Percentiles rank a stretch among this genome's conserved stretches.
phyloP scores from a whole-genome alignment of 1,140 invertebrate genomes.

The Glossosoma conforme region DNA sequence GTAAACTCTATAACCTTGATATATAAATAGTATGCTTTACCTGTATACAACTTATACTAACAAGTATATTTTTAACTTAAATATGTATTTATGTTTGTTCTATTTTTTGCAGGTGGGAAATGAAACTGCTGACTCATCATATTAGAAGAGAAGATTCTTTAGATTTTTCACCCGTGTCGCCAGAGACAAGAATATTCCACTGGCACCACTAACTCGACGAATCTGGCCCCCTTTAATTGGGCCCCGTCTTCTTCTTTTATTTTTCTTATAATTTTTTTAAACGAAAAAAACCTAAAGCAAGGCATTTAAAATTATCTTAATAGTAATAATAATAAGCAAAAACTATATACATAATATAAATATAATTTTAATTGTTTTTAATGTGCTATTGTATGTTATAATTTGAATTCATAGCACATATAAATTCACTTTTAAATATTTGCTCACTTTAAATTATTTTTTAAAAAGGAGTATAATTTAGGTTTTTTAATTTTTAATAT shows the following conservation, averaged over 20 bases:
- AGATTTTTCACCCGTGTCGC: slow-evolving; percentile 7
- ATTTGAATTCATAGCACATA: not conserved
- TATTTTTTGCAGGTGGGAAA: too few relatives aligned
- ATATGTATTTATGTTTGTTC: too few relatives aligned
- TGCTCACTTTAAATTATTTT: not conserved
- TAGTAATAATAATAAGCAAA: not conserved
- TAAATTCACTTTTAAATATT: not conserved
- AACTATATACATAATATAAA: not conserved
- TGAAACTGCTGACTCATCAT: too few relatives aligned
- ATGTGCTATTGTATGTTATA: not conserved
- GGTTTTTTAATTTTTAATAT: not conserved
- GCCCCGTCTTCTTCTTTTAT: slow-evolving; percentile 2
- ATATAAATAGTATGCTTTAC: too few relatives aligned
- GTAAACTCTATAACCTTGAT: too few relatives aligned
- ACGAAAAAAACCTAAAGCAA: not conserved
- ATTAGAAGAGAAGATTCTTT: too few relatives aligned
- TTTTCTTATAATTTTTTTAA: slow-evolving; percentile 8
- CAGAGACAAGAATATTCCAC: slow-evolving; percentile 1
- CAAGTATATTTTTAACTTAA: too few relatives aligned
- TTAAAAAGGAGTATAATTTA: not conserved
- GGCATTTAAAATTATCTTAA: not conserved
- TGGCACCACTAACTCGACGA: not conserved
- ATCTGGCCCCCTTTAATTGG: slow-evolving; percentile 1
- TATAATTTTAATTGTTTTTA: not conserved
- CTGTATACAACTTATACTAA: too few relatives aligned